phyloP scores from a whole-genome alignment of 2,797 vertebrate species.

The Protonibea diacanthus region DNA sequence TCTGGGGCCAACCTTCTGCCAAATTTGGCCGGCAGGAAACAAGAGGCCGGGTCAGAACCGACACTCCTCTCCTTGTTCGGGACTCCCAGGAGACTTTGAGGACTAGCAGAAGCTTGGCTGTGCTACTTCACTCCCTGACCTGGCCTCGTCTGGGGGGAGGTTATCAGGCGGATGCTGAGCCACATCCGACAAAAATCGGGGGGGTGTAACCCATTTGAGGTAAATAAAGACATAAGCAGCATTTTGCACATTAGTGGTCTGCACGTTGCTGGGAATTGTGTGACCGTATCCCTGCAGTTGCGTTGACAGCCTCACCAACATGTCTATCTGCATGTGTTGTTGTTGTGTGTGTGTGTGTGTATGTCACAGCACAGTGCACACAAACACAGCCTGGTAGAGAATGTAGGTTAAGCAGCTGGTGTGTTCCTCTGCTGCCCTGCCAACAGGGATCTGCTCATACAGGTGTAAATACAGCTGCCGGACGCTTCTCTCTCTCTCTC shows the following conservation, averaged over 20 bases:
- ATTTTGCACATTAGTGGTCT: constrained; percentile 47
- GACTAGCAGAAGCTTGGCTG: constrained; percentile 65
- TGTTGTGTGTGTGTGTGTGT: constrained; percentile 35
- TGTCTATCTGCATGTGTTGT: constrained; percentile 8
- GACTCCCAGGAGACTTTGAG: constrained; percentile 56
- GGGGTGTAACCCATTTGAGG: constrained; percentile 10
- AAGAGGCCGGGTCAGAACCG: constrained; percentile 32
- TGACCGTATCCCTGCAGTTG: constrained; percentile 13
- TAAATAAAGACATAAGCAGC: constrained; percentile 47
- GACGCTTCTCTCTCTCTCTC: constrained; percentile 80
- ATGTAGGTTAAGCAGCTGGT: constrained; percentile 89
- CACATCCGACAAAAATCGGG: constrained; percentile 53
- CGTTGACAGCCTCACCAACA: constrained; percentile 29
- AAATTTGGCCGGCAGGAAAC: constrained; percentile 60
- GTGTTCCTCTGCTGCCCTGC: constrained; percentile 84
- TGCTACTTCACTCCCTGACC: constrained; percentile 59
- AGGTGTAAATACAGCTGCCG: constrained; percentile 96
- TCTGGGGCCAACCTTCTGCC: constrained; percentile 17
- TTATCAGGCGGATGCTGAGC: constrained; percentile 71
- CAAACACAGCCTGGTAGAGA: constrained; percentile 63
- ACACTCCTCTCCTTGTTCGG: constrained; percentile 45
- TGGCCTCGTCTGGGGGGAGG: constrained; percentile 48
- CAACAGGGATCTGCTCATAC: constrained; percentile 90
- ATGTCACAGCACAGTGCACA: constrained; percentile 56
- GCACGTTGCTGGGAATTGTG: not conserved